Evolutionary conservation across 1,140 invertebrate species (phyloP), one percentile per base, ranked within the genome.

Genomic region (Xylocopa sonorina): DNA sequence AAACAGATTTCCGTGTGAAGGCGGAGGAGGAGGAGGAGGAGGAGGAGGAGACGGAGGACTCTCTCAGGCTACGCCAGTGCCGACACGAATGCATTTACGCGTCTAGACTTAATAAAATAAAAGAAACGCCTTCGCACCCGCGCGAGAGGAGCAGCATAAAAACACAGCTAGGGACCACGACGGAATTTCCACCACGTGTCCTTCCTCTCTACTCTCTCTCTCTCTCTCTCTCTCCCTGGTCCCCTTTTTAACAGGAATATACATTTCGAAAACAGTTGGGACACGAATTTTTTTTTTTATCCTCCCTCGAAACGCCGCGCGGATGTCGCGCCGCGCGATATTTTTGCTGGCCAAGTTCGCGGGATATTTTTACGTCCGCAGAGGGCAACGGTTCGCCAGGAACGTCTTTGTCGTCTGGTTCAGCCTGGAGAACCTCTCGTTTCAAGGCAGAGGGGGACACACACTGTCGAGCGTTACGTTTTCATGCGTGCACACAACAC

Each of bases 81-180:
- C 87, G 88, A 86, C 89, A 88, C 89, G 91, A 92, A 91, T 91
- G 91, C 91, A 90, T 92, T 92, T 92, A 90, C 89, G 89, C 89
- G 92, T 92, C 92, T 92, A 92, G 92, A 92, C 91, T 92, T 91
- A 90, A 91, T 91, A 91, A 92, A 92, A 92, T 92, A 92, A 92
- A 92, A 92, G 87, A 92, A 92, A 89, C 84, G 76, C 79, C 83
- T 84, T 86, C 84, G 84, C 86, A 87, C 85, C 83, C 84, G 83
- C 83, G 85, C 80, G 83, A 50, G 48, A 38, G 29, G 69, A 86
- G 81, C 80, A 86, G 83, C 84, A 90, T 90, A 89, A 90, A 91
- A 90, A 90, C 83, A 83, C 78, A 88, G 88, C 82, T 88, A 86
- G 85, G 87, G 82, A 74, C 84, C 83, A 82, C 86, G 80, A 85